Evolutionary conservation across 2,797 vertebrate genomes (phyloP).

Genomic region (Poliocrania exsul): DNA sequence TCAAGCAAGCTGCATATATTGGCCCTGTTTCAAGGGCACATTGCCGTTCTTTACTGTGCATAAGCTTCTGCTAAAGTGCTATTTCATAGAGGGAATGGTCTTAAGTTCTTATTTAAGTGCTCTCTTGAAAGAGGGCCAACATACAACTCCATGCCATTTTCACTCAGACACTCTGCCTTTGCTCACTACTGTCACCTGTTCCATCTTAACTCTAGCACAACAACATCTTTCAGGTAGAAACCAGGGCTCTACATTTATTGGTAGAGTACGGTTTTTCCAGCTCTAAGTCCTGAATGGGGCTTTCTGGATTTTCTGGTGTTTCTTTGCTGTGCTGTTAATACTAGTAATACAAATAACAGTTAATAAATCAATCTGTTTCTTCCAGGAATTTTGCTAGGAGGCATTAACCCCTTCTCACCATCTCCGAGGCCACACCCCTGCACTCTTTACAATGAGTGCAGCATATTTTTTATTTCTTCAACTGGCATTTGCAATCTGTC

Average conservation of each 20-base stretch:
- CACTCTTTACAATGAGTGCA: slow-evolving; percentile 68
- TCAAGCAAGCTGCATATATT: not conserved
- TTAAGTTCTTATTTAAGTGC: slow-evolving; percentile 22
- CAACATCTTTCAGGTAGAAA: not conserved
- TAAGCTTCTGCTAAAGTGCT: slow-evolving; percentile 20
- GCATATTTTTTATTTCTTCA: slow-evolving; percentile 82
- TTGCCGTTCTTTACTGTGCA: not conserved
- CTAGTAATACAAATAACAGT: slow-evolving; percentile 65
- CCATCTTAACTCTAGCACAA: not conserved
- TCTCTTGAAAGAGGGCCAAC: not conserved
- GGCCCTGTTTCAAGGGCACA: not conserved
- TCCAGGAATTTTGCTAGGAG: slow-evolving; percentile 45
- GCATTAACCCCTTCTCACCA: slow-evolving; percentile 67
- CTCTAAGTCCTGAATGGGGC: not conserved
- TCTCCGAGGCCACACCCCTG: slow-evolving; percentile 66
- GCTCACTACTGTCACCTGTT: not conserved
- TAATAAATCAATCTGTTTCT: slow-evolving; percentile 64
- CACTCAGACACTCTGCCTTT: not conserved
- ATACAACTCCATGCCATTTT: not conserved
- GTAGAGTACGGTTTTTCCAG: not conserved
- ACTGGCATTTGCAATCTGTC: slow-evolving; percentile 81
- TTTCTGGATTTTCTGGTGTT: slow-evolving; percentile 39
- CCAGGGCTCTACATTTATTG: not conserved
- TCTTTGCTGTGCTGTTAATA: slow-evolving; percentile 42
- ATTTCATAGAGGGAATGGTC: not conserved